phyloP scores from a whole-genome alignment of 2,797 vertebrate species.

The Leptodactylus fallax region DNA sequence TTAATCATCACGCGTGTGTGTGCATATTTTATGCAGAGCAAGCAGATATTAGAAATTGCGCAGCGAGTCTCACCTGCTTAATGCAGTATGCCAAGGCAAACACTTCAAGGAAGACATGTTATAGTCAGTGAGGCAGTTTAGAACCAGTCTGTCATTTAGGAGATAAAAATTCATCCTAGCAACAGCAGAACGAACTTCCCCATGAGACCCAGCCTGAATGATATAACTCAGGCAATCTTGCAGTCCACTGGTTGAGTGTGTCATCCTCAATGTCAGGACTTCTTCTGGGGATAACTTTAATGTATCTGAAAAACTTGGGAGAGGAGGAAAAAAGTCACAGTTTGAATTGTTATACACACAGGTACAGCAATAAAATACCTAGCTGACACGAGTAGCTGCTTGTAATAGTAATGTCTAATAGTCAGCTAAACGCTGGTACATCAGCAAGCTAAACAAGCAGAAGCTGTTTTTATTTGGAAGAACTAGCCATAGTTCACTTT shows the following conservation, averaged over 20 bases:
- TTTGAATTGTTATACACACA: slow-evolving; percentile 17
- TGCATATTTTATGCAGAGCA: slow-evolving; percentile 45
- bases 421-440: background rate
- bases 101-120: slow-evolving; percentile 77
- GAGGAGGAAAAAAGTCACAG: slow-evolving; percentile 6
- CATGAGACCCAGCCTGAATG: slow-evolving; percentile 82
- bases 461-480: too few species aligned
- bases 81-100: slow-evolving; percentile 82
- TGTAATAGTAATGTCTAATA: slow-evolving; percentile 1
- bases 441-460: background rate
- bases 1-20: slow-evolving; percentile 18
- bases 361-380: slow-evolving; percentile 17
- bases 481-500: background rate
- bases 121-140: slow-evolving; percentile 74
- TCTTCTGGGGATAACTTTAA: slow-evolving; percentile 84
- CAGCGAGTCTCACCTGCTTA: slow-evolving; percentile 82
- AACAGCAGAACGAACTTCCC: slow-evolving; percentile 84
- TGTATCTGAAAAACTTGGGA: slow-evolving; percentile 80
- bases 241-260: slow-evolving; percentile 78
- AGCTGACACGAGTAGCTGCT: background rate
- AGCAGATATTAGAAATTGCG: slow-evolving; percentile 32
- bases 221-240: slow-evolving; percentile 85
- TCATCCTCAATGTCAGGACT: slow-evolving; percentile 76
- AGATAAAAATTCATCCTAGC: slow-evolving; percentile 86
- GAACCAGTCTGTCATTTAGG: slow-evolving; percentile 84